phyloP scores from a whole-genome alignment of 2,797 vertebrate species.

The Hipposideros larvatus region DNA sequence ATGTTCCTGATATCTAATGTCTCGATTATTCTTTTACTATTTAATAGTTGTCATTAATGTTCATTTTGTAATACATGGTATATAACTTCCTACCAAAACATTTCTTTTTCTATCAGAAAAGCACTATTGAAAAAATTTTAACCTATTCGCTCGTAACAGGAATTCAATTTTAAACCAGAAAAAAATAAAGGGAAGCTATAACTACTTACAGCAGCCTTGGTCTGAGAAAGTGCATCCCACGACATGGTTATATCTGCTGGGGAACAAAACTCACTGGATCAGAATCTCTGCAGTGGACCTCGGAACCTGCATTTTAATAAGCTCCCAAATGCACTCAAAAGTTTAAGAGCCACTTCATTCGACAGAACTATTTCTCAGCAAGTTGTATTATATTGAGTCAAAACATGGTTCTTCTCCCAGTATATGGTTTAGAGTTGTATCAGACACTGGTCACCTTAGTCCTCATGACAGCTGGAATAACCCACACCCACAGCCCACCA shows the following conservation, averaged over 20 bases:
- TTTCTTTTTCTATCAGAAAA: conserved; percentile 56
- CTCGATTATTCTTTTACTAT: conserved; percentile 42
- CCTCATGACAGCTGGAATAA: background rate
- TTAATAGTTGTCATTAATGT: conserved; percentile 26
- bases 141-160: conserved; percentile 59
- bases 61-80: conserved; percentile 42
- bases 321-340: conserved; percentile 48
- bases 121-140: conserved; percentile 39
- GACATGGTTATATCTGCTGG: conserved; percentile 91
- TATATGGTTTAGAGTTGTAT: background rate
- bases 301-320: conserved; percentile 53
- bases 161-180: conserved; percentile 53
- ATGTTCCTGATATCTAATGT: background rate
- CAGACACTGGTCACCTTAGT: background rate
- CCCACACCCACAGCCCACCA: background rate
- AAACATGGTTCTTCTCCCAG: conserved; percentile 45
- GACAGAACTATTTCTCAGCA: conserved; percentile 40
- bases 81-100: conserved; percentile 46
- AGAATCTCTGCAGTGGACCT: conserved; percentile 48
- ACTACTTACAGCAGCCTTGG: conserved; percentile 97
- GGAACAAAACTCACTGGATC: conserved; percentile 69
- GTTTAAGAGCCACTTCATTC: conserved; percentile 35
- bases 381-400: conserved; percentile 25
- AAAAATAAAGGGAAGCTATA: background rate
- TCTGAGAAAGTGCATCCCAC: conserved; percentile 93